Percentiles rank a stretch among this genome's conserved stretches.
Conservation (phyloP, 2,113 vertebrate species). For the Sclerurus mexicanus region DNA sequence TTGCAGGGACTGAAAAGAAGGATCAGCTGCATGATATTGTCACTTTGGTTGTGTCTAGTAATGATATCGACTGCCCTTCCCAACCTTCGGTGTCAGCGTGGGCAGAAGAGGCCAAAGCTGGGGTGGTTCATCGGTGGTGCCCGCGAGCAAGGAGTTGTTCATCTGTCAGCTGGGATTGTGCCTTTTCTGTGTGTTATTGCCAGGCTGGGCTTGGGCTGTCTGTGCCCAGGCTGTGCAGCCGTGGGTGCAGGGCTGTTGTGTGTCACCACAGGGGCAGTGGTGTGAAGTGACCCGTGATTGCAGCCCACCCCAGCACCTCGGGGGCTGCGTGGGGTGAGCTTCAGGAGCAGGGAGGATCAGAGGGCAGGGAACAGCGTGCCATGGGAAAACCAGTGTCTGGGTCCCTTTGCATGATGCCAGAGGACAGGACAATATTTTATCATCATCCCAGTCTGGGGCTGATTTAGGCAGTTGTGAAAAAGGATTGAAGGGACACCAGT, state of each 20-base stretch:
- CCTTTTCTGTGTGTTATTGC: not conserved
- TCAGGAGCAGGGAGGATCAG: not conserved
- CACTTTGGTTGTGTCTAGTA: not conserved
- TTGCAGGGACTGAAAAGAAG: not conserved
- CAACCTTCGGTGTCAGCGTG: not conserved
- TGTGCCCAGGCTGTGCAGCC: not conserved
- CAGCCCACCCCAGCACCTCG: rapidly evolving
- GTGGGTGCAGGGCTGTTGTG: not conserved
- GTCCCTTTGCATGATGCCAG: not conserved
- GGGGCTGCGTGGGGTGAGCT: rapidly evolving
- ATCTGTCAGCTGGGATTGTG: not conserved
- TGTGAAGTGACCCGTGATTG: not conserved
- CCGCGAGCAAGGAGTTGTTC: not conserved
- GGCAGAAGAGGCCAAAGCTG: not conserved
- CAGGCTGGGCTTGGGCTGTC: not conserved
- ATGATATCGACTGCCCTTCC: not conserved
- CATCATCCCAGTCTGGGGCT: not conserved
- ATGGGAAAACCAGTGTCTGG: not conserved
- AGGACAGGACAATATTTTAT: not conserved
- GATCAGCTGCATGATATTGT: not conserved
- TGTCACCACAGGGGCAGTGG: rapidly evolving
- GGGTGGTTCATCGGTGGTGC: not conserved
- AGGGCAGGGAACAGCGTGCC: not conserved
- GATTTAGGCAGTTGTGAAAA: rapidly evolving
- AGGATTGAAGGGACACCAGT: not conserved